Conservation (phyloP, 1,140 invertebrate genomes). For the Caenorhabditis briggsae region DNA sequence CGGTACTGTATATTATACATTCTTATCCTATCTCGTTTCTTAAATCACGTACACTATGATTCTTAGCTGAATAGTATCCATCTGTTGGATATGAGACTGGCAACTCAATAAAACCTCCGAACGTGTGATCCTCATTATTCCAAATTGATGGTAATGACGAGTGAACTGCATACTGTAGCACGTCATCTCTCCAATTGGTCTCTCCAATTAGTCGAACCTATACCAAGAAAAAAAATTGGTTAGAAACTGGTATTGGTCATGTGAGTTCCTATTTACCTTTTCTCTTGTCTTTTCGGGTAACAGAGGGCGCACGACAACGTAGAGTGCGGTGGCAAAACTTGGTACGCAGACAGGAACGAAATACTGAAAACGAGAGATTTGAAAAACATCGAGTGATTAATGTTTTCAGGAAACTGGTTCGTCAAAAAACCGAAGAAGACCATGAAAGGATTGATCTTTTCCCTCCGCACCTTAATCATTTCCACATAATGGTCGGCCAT, state of each 20-base stretch:
- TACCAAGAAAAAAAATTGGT: constrained; percentile 17
- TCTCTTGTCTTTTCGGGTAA: constrained; percentile 55
- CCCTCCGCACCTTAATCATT: constrained; percentile 67
- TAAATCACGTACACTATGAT: constrained; percentile 13
- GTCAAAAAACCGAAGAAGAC: neutral
- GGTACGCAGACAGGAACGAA: constrained; percentile 57
- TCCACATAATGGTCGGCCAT: constrained; percentile 75
- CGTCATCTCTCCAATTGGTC: constrained; percentile 56
- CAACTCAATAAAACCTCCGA: constrained; percentile 21
- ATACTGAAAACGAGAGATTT: constrained; percentile 10
- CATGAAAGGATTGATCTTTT: neutral
- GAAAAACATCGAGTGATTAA: neutral
- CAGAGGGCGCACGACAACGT: constrained; percentile 47
- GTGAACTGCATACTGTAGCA: constrained; percentile 47
- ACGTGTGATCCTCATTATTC: constrained; percentile 57
- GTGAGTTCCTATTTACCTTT: constrained; percentile 39
- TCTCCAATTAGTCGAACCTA: constrained; percentile 56
- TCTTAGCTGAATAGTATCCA: constrained; percentile 48
- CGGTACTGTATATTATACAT: too few species aligned
- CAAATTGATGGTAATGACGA: constrained; percentile 45
- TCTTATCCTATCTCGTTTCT: too few species aligned
- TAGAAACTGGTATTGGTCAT: constrained; percentile 7
- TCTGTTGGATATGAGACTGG: constrained; percentile 46
- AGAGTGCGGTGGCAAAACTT: constrained; percentile 56
- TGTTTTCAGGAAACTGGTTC: constrained; percentile 15